phyloP scores from a whole-genome alignment of 2,888 invertebrate genomes.

The Sinohyriopsis cumingii region DNA sequence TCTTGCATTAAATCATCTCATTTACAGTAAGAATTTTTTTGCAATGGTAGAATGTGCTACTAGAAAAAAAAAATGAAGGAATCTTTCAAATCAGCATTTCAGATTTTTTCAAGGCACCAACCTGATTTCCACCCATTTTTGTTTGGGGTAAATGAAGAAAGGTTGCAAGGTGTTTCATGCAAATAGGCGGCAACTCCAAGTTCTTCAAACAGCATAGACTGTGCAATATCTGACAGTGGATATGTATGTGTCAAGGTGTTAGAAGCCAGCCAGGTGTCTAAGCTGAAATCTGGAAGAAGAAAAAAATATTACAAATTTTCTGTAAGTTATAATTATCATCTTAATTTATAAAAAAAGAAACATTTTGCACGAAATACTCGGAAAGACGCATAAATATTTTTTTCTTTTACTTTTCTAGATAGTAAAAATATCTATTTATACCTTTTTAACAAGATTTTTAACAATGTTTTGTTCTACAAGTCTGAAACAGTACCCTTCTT shows the following conservation, averaged over 20 bases:
- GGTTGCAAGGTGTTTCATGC: slow-evolving; percentile 13
- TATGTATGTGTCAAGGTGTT: slow-evolving; percentile 6
- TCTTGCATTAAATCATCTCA: no score
- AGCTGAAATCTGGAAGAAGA: slow-evolving; percentile 27
- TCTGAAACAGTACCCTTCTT: slow-evolving; percentile 7
- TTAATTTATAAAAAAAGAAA: no score
- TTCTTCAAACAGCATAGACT: slow-evolving; percentile 29
- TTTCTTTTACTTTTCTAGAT: no score
- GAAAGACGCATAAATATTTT: not conserved
- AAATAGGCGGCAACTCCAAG: slow-evolving; percentile 33
- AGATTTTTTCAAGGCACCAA: no score
- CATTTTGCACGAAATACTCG: not conserved
- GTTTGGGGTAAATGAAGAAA: not conserved
- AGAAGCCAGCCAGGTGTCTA: slow-evolving; percentile 15
- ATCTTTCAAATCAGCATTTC: no score
- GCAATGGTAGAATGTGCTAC: no score
- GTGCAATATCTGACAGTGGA: slow-evolving; percentile 12
- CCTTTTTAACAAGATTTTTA: not conserved
- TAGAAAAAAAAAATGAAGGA: no score
- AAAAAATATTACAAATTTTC: no score
- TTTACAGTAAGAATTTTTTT: no score
- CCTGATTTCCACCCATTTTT: no score
- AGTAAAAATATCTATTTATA: no score
- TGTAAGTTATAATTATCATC: no score
- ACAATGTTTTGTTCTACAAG: not conserved